Evolutionary conservation across 2,888 invertebrate species (phyloP).

Genomic region (Platypus cylindrus): DNA sequence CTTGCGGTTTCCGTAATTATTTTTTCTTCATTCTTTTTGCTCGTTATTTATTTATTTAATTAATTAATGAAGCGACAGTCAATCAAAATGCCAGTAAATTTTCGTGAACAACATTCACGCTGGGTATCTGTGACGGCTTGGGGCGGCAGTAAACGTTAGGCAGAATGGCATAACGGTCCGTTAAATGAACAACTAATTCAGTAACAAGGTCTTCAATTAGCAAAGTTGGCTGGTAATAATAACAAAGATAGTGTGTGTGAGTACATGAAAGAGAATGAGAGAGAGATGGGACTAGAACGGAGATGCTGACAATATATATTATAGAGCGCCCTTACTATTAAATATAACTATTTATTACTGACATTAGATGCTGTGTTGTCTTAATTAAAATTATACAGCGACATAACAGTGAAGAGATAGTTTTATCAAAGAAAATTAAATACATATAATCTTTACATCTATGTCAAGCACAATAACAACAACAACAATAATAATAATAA

Average conservation of each 20-base stretch:
- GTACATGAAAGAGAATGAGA: no score
- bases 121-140: slow-evolving; percentile 18
- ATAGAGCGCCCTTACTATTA: slow-evolving; percentile 24
- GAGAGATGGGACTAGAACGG: no score
- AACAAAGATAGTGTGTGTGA: no score
- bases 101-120: no score
- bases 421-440: no score
- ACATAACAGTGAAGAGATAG: no score
- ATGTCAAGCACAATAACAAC: background rate
- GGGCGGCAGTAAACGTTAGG: slow-evolving; percentile 21
- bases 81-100: no score
- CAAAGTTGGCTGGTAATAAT: slow-evolving; percentile 33
- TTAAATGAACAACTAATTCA: slow-evolving; percentile 36
- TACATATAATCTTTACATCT: no score
- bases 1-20: no score
- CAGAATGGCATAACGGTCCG: slow-evolving; percentile 29
- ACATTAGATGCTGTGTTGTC: slow-evolving; percentile 28
- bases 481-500: background rate
- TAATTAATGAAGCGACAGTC: no score
- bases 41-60: no score
- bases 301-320: slow-evolving; percentile 20
- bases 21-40: no score
- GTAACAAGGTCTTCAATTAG: slow-evolving; percentile 35
- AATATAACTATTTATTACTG: slow-evolving; percentile 27
- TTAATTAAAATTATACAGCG: slow-evolving; percentile 25